These are phyloP conservation scores for Anarsia innoxiella DNA, from an alignment of 2,888 invertebrate genomes.

Conservation along the genomic window DNA sequence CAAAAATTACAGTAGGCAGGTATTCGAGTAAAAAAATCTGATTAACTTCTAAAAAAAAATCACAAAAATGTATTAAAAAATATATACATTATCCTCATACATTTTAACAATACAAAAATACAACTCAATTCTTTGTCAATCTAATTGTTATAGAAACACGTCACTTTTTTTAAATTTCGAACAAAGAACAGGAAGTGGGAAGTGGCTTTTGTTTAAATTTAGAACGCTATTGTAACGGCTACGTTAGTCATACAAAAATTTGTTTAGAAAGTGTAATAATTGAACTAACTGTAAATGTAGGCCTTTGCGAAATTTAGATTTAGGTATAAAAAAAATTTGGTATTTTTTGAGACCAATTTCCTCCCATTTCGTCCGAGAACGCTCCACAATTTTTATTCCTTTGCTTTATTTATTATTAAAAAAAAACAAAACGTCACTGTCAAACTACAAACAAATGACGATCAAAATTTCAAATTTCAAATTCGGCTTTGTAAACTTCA, in stretches of 20 bases:
- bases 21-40: constrained; percentile 66
- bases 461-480: too few relatives aligned
- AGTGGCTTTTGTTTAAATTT: constrained; percentile 35
- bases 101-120: constrained; percentile 13
- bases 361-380: too few relatives aligned
- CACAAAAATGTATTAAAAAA: constrained; percentile 17
- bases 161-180: constrained; percentile 19
- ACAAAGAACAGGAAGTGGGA: constrained; percentile 52
- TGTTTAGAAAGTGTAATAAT: constrained; percentile 23
- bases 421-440: too few relatives aligned
- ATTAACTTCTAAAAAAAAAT: constrained; percentile 61
- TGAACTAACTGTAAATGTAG: too few relatives aligned
- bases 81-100: constrained; percentile 15
- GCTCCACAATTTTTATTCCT: too few relatives aligned
- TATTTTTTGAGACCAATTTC: constrained; percentile 42
- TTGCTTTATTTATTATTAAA: too few relatives aligned
- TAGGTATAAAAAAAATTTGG: too few relatives aligned
- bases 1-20: constrained; percentile 60
- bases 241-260: constrained; percentile 22
- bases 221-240: constrained; percentile 16
- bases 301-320: too few relatives aligned
- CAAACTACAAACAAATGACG: too few relatives aligned
- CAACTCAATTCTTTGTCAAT: constrained; percentile 17
- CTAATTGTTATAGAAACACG: constrained; percentile 19
- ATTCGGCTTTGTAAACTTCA: too few relatives aligned